These are phyloP conservation scores for Aphidoletes aphidimyza DNA, from an alignment of 2,888 invertebrate genomes.

Conservation along the genomic window DNA sequence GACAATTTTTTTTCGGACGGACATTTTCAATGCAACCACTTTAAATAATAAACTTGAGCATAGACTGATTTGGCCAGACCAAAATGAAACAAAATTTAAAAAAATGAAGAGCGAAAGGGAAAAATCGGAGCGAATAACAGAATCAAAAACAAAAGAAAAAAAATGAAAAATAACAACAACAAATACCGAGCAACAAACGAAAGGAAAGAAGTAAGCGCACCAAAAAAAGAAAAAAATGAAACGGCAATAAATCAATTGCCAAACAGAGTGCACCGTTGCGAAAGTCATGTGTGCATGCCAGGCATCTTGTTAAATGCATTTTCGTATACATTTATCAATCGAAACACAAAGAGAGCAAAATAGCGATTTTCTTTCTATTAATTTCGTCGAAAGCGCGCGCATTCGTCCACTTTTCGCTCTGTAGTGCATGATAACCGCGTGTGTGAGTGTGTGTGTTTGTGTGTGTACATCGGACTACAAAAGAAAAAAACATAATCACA, in stretches of 20 bases:
- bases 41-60: neutral
- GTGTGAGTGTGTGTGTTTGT: no score
- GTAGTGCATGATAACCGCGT: neutral
- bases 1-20: neutral
- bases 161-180: neutral
- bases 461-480: neutral
- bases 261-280: slow-evolving; percentile 28
- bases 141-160: neutral
- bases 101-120: neutral
- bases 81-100: no score
- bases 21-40: neutral
- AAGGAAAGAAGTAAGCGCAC: no score
- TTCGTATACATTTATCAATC: slow-evolving; percentile 48
- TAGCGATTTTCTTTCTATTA: slow-evolving; percentile 42
- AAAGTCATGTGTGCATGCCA: slow-evolving; percentile 23
- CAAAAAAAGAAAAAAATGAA: neutral
- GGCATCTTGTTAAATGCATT: slow-evolving; percentile 47
- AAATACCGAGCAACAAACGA: no score
- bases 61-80: neutral
- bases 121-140: neutral
- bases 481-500: neutral
- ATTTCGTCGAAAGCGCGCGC: neutral
- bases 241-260: slow-evolving; percentile 38
- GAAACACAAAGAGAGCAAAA: neutral
- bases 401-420: neutral